A percentile compares a stretch with the other conserved stretches of the same genome.
Conservation (phyloP, 2,113 vertebrate genomes). For the Hippocampus abdominalis region DNA sequence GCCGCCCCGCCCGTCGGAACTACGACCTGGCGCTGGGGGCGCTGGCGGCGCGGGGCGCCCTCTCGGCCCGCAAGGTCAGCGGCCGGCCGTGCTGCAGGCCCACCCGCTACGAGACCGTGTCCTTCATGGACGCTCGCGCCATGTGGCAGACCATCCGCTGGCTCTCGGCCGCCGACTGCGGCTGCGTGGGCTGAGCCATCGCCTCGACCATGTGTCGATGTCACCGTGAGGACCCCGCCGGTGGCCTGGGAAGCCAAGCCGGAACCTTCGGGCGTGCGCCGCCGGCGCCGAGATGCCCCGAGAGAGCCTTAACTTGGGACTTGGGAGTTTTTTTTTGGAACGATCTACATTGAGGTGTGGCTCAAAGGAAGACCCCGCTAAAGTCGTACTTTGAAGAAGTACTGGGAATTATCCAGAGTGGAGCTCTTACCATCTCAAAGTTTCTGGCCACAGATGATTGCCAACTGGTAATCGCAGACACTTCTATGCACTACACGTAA, state of each 20-base stretch:
- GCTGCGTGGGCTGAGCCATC: slow-evolving; percentile 79
- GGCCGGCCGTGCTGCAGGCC: slow-evolving; percentile 85
- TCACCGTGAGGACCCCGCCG: background rate
- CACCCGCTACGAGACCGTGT: slow-evolving; percentile 80
- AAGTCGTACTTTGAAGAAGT: too few relatives aligned
- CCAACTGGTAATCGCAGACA: background rate
- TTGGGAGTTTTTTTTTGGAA: background rate
- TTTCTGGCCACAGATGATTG: background rate
- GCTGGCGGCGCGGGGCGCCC: slow-evolving; percentile 68
- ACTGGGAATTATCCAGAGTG: too few relatives aligned
- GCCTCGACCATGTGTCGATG: slow-evolving; percentile 1
- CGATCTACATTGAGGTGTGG: too few relatives aligned
- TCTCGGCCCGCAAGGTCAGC: slow-evolving; percentile 65
- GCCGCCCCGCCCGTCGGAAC: slow-evolving; percentile 75
- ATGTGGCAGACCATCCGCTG: slow-evolving; percentile 82
- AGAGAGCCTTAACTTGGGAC: background rate
- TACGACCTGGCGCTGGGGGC: slow-evolving; percentile 81
- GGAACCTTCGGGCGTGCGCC: background rate
- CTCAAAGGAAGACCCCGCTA: too few relatives aligned
- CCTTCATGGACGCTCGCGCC: slow-evolving; percentile 86
- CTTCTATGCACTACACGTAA: too few relatives aligned
- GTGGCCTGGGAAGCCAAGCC: background rate
- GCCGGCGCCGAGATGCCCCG: background rate
- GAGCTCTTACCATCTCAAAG: background rate
- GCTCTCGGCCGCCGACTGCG: slow-evolving; percentile 85